phyloP scores from a whole-genome alignment of 2,113 vertebrate species.

The Saccopteryx leptura region DNA sequence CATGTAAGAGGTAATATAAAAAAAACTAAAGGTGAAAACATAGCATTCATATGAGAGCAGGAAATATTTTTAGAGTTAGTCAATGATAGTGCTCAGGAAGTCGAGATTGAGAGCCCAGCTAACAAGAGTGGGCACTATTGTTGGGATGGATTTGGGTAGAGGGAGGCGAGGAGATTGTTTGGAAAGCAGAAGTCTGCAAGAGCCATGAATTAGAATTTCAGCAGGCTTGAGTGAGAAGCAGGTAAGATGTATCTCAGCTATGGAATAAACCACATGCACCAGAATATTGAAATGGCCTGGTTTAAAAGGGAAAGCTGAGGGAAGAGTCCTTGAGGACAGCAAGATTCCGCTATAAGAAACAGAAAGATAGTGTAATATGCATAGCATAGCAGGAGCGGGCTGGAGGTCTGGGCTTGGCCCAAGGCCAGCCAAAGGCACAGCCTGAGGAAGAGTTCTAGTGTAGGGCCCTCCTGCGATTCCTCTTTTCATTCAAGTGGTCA shows the following conservation, averaged over 20 bases:
- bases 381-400: not conserved
- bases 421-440: not conserved
- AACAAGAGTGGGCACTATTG: slow-evolving; percentile 44
- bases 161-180: slow-evolving; percentile 16
- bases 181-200: not conserved
- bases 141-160: slow-evolving; percentile 31
- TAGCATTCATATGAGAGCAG: slow-evolving; percentile 71
- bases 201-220: slow-evolving; percentile 50
- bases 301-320: slow-evolving; percentile 24
- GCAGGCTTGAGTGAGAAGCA: not conserved
- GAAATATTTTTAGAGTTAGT: slow-evolving; percentile 68
- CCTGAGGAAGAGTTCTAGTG: not conserved
- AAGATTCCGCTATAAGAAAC: not conserved
- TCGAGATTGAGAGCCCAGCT: not conserved
- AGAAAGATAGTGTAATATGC: not conserved
- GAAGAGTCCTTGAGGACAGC: not conserved
- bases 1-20: slow-evolving; percentile 69
- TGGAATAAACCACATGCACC: not conserved
- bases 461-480: not conserved
- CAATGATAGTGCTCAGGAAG: slow-evolving; percentile 52
- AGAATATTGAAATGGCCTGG: slow-evolving; percentile 36
- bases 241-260: not conserved
- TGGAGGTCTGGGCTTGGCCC: not conserved
- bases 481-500: slow-evolving; percentile 24
- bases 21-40: slow-evolving; percentile 78